Percentiles rank a stretch among this genome's conserved stretches.
phyloP scores from a whole-genome alignment of 2,797 vertebrate genomes.

The Sebastes reedi region DNA sequence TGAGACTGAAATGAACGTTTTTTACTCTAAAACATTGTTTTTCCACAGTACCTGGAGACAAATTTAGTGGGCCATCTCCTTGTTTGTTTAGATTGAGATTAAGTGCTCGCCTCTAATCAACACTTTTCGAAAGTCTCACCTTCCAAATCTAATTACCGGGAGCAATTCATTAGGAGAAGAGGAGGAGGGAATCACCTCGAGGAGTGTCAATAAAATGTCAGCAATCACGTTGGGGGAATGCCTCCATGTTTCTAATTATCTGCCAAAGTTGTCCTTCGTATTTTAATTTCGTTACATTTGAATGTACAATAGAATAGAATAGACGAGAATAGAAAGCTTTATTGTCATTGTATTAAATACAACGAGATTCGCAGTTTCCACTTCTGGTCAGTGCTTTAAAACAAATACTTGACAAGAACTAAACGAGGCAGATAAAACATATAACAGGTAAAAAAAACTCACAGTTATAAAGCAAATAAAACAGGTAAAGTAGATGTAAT shows the following conservation, averaged over 20 bases:
- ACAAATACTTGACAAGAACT: too few relatives aligned
- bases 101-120: conserved; percentile 82
- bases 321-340: too few relatives aligned
- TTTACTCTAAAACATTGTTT: not conserved
- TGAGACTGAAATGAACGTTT: not conserved
- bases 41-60: not conserved
- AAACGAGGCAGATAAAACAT: too few relatives aligned
- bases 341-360: too few relatives aligned
- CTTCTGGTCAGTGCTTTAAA: too few relatives aligned
- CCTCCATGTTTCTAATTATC: conserved; percentile 55
- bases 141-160: conserved; percentile 92
- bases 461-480: too few relatives aligned
- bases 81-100: conserved; percentile 85
- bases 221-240: conserved; percentile 25
- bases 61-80: conserved; percentile 52
- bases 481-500: too few relatives aligned
- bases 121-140: conserved; percentile 85
- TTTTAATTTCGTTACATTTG: conserved; percentile 74
- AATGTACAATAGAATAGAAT: conserved; percentile 56
- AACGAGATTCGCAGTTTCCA: too few relatives aligned
- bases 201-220: conserved; percentile 52
- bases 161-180: conserved; percentile 88
- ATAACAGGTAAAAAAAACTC: too few relatives aligned
- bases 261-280: conserved; percentile 73
- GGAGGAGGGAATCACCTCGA: conserved; percentile 79